phyloP scores from a whole-genome alignment of 2,113 vertebrate species.

The Orthonyx spaldingii region DNA sequence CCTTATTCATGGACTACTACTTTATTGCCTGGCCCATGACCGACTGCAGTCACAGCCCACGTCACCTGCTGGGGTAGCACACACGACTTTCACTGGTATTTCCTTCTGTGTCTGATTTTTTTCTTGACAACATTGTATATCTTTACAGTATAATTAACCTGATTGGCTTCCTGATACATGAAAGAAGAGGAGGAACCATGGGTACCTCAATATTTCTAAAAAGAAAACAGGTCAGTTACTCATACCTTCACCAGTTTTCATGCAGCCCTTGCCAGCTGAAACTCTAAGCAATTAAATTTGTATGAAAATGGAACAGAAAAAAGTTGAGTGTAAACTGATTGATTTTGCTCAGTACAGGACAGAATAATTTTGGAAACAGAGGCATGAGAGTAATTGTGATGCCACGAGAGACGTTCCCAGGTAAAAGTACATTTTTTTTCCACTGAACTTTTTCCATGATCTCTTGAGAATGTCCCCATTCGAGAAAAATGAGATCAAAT shows the following conservation, averaged over 20 bases:
- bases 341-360: neutral
- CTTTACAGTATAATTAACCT: neutral
- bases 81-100: neutral
- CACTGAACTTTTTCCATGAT: neutral
- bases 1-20: rapidly evolving
- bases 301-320: neutral
- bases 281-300: neutral
- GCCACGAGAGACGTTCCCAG: neutral
- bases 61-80: neutral
- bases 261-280: neutral
- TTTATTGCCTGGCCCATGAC: neutral
- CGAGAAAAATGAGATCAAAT: neutral
- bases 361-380: neutral
- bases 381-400: neutral
- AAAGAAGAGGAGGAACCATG: neutral
- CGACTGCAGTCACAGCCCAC: neutral
- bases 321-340: neutral
- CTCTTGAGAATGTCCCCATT: neutral
- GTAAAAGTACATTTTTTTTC: neutral
- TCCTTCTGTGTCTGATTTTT: neutral
- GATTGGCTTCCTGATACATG: neutral
- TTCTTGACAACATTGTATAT: neutral
- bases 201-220: neutral
- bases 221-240: neutral
- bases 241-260: neutral